These are phyloP conservation scores for Atta cephalotes DNA, from an alignment of 1,140 invertebrate species.

Conservation along the genomic window DNA sequence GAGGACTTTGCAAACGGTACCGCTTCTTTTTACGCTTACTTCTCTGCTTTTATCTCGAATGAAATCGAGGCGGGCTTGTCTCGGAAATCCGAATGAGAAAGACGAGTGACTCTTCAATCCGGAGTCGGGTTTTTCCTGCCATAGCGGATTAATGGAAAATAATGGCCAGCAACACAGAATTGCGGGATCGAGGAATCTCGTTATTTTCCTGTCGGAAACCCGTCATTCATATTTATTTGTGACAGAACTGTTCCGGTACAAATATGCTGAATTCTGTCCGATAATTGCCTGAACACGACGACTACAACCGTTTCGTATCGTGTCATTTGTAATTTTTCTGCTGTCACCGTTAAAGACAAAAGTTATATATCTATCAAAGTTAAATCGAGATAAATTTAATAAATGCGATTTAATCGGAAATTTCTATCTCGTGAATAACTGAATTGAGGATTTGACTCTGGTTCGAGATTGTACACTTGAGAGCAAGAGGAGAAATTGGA, in stretches of 20 bases:
- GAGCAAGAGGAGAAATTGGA: slow-evolving; percentile 40
- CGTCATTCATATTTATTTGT: slow-evolving; percentile 59
- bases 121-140: slow-evolving; percentile 39
- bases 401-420: slow-evolving; percentile 73
- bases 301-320: slow-evolving; percentile 37
- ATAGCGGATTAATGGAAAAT: slow-evolving; percentile 61
- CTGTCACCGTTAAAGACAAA: background rate
- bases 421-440: background rate
- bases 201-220: slow-evolving; percentile 22
- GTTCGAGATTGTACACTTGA: slow-evolving; percentile 46
- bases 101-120: slow-evolving; percentile 62
- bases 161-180: slow-evolving; percentile 43
- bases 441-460: slow-evolving; percentile 30
- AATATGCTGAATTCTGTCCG: slow-evolving; percentile 16
- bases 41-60: slow-evolving; percentile 51
- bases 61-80: slow-evolving; percentile 50
- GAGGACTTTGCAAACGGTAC: slow-evolving; percentile 9
- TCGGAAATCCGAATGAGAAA: slow-evolving; percentile 59
- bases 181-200: slow-evolving; percentile 49
- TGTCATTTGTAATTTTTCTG: slow-evolving; percentile 41
- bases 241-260: slow-evolving; percentile 30
- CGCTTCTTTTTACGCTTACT: slow-evolving; percentile 36
- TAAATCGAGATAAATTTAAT: slow-evolving; percentile 73
- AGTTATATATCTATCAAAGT: slow-evolving; percentile 69
- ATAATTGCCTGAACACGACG: slow-evolving; percentile 36